Percentiles rank a stretch among this genome's conserved stretches.
phyloP scores from a whole-genome alignment of 2,797 vertebrate genomes.

The Dipus sagitta region DNA sequence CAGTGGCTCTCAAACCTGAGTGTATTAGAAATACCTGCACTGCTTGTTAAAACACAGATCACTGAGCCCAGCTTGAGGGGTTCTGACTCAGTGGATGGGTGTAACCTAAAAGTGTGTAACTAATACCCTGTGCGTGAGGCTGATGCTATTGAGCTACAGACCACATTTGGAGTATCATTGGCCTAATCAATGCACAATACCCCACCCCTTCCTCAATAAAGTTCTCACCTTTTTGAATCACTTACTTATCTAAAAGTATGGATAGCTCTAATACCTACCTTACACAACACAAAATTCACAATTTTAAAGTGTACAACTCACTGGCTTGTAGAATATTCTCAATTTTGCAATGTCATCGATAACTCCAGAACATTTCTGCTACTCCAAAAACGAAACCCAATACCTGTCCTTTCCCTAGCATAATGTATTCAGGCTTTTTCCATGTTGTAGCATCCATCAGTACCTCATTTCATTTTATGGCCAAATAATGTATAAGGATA shows the following conservation, averaged over 20 bases:
- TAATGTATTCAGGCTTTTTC: slow-evolving; percentile 25
- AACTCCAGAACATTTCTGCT: slow-evolving; percentile 38
- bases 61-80: neutral
- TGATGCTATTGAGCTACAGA: neutral
- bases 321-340: slow-evolving; percentile 8
- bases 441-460: neutral
- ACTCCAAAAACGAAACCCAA: slow-evolving; percentile 16
- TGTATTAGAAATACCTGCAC: slow-evolving; percentile 3
- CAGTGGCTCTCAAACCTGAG: slow-evolving; percentile 1
- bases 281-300: neutral
- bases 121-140: neutral
- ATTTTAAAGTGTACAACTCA: slow-evolving; percentile 22
- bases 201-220: neutral
- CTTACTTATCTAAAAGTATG: neutral
- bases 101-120: slow-evolving; percentile 44
- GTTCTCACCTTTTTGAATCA: slow-evolving; percentile 1
- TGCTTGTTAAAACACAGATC: slow-evolving; percentile 15
- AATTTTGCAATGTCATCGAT: neutral
- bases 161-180: slow-evolving; percentile 11
- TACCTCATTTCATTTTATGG: slow-evolving; percentile 40
- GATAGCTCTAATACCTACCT: neutral
- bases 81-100: slow-evolving; percentile 6
- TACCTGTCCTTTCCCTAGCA: slow-evolving; percentile 22
- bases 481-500: neutral
- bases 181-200: neutral